Base-by-base conservation (phyloP, 2,888 invertebrate species). In the Drosophila recens region DNA sequence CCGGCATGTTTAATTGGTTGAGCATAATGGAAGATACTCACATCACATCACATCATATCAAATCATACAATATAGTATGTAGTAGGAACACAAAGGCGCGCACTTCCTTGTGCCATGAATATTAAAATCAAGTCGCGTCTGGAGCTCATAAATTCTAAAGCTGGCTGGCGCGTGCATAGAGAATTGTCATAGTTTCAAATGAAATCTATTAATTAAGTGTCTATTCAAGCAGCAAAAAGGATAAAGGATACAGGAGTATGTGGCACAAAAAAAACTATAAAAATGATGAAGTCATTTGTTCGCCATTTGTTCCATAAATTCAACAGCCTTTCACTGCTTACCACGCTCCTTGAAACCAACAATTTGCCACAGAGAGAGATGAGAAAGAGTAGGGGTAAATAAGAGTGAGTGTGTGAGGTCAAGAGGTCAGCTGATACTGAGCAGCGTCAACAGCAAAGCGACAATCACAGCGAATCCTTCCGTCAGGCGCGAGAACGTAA, bases 21-120 rank as follows among this genome's bases (percentile, higher is more conserved):
- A 87, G 74, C 84, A 85, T 87, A 85, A 85, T 87, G 72, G 83
- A 75, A 73, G 83, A 75, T 67, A 57, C 10, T 58, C 30, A 38
- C 30, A 34, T 43, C 51, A 23, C 11, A 58, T 46, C 62, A 57
- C 27, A 6, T 30, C 30, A 38, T 36, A 34, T 43, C 52, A 34
- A 13, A 58, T 46, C 62, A 57, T 23, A 45, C 49, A 3, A 3
- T 23, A 23, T 4, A 56, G 43, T 56, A 72, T 59, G 30, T 0
- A 42, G n/a, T 40, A 13, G 40, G 36, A 11, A n/a, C 20, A 79
- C 66, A 77, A 81, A 75, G 82, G 65, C 72, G 67, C 70, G 67
- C 62, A 20, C 36, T 36, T 58, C 59, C 61, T 45, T 75, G 75
- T 72, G 89, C 56, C 64, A 58, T 87, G 84, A 62, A 84, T 84